phyloP scores from a whole-genome alignment of 2,888 invertebrate genomes.

The Sarcophaga subvicina region DNA sequence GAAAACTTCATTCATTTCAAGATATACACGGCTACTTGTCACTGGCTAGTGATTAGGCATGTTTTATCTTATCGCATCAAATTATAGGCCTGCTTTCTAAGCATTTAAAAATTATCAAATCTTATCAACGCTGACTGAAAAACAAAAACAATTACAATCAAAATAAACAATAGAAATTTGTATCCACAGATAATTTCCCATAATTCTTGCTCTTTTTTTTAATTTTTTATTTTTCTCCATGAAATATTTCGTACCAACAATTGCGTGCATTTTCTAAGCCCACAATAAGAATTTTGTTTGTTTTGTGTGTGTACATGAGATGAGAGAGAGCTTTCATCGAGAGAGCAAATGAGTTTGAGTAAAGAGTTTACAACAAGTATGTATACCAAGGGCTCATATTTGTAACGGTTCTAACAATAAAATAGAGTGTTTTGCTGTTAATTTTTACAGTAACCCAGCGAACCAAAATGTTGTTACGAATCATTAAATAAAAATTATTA shows the following conservation, averaged over 20 bases:
- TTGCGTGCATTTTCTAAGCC: not conserved
- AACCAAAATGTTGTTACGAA: constrained; percentile 8
- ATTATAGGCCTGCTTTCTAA: not conserved
- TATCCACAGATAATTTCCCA: not conserved
- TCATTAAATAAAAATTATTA: not conserved
- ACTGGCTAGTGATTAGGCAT: not conserved
- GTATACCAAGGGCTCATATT: constrained; percentile 74
- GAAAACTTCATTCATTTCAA: constrained; percentile 18
- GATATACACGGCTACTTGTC: not conserved
- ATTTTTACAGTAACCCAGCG: constrained; percentile 29
- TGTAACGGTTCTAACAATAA: constrained; percentile 64
- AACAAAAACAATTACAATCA: not conserved
- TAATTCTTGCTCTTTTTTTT: too few species aligned
- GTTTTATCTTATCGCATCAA: not conserved
- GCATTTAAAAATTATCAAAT: constrained; percentile 4
- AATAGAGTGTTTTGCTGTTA: constrained; percentile 4
- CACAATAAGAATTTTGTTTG: not conserved
- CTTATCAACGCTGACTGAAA: not conserved
- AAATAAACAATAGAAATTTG: not conserved
- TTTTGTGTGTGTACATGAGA: not conserved
- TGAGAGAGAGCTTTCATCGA: not conserved
- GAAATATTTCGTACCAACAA: not conserved
- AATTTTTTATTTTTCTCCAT: not conserved
- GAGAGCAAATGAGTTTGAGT: constrained; percentile 20
- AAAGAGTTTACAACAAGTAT: constrained; percentile 35